Evolutionary conservation across 2,888 invertebrate genomes (phyloP).

Genomic region (Gastrophysa polygoni): DNA sequence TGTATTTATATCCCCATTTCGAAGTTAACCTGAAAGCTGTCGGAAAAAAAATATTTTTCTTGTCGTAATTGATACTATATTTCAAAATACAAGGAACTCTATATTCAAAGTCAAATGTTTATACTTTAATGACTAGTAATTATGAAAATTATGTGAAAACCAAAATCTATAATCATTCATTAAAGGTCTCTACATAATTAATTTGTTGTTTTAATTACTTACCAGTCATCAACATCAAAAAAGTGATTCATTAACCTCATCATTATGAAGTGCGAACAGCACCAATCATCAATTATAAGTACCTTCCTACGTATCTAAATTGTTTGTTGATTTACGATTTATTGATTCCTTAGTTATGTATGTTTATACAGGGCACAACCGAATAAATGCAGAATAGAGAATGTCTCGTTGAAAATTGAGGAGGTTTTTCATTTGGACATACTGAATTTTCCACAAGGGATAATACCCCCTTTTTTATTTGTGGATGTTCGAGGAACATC

Average conservation of each 20-base stretch:
- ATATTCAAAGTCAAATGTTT: not conserved
- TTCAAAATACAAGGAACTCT: not conserved
- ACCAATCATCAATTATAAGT: not conserved
- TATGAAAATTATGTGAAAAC: not conserved
- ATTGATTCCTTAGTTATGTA: too few species aligned
- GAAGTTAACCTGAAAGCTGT: not conserved
- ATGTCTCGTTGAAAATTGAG: too few species aligned
- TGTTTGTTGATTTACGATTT: too few species aligned
- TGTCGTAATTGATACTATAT: not conserved
- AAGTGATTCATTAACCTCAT: not conserved
- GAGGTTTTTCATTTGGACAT: too few species aligned
- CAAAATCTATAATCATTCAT: slow-evolving; percentile 35
- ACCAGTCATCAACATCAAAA: slow-evolving; percentile 15
- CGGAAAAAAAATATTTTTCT: not conserved
- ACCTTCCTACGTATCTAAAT: not conserved
- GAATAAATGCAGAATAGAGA: too few species aligned
- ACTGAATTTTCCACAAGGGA: too few species aligned
- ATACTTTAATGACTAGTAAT: not conserved
- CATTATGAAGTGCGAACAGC: not conserved
- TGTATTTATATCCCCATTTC: not conserved
- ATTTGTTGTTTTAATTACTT: slow-evolving; percentile 27
- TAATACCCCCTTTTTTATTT: too few species aligned
- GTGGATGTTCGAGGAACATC: too few species aligned
- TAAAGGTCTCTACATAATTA: slow-evolving; percentile 35
- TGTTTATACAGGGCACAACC: too few species aligned